Evolutionary conservation across 2,888 invertebrate species (phyloP), one percentile per base, ranked within the genome.

Genomic region (Scaptomyza parva): DNA sequence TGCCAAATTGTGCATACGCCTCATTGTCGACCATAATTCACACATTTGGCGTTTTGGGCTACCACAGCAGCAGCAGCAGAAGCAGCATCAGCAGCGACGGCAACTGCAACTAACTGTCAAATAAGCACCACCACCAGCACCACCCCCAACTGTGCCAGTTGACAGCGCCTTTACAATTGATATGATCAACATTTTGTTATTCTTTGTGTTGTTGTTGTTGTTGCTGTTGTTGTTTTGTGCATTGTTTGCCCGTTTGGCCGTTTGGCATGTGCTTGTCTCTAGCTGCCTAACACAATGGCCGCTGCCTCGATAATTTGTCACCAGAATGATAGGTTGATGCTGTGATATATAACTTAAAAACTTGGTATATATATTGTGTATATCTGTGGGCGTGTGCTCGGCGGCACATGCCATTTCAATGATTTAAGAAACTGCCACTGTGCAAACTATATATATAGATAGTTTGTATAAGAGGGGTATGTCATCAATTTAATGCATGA

Each of bases 121-220:
- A n/a, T n/a, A n/a, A n/a, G n/a, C n/a, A 35, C 33, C 33, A 35
- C 33, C 33, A 33, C 3, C 30, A 2, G 30, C 14, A 6, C 33
- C 33, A 35, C 69, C 76, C 68, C 81, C 84, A 59, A 72, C 81
- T 79, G 85, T 70, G 78, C 61, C 74, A 80, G 73, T 82, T 85
- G 84, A 84, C 84, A 83, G 57, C 59, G 65, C 60, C 77, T 75
- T 55, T 81, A 77, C 59, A 84, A 85, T 85, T 83, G 83, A 84
- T 85, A 83, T 68, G 75, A 84, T 85, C 85, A 85, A 84, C 85
- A 85, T 73, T 57, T 59, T 68, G 53, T 51, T 33, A 17, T 51
- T 40, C 17, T 44, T 51, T 35, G 11, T 40, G 40, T 41, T 28
- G 24, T 28, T 24, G 22, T 24, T 1, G 14, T 44, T 28, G 26